phyloP scores from a whole-genome alignment of 2,888 invertebrate species.

The Eledona agricola region DNA sequence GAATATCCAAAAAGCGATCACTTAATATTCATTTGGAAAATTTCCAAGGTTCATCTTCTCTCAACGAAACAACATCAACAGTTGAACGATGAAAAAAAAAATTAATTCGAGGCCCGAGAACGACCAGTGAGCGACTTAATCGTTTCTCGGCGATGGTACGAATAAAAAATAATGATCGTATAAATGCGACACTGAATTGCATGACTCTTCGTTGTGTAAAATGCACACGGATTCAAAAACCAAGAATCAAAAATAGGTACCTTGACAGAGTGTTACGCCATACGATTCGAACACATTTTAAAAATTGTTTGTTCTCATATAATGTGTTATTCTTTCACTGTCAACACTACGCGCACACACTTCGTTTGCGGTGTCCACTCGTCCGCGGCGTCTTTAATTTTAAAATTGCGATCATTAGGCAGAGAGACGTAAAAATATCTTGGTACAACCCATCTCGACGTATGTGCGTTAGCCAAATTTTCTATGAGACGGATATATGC shows the following conservation, averaged over 20 bases:
- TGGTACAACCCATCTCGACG: constrained; percentile 58
- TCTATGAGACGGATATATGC: constrained; percentile 48
- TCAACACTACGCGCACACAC: constrained; percentile 31
- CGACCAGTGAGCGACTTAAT: too few relatives aligned
- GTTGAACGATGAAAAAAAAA: constrained; percentile 4
- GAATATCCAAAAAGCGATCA: background rate
- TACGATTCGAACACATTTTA: constrained; percentile 39
- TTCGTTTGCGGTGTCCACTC: constrained; percentile 25
- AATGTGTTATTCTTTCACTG: constrained; percentile 17
- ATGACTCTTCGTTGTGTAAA: background rate
- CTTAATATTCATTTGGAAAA: constrained; percentile 6
- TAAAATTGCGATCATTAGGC: constrained; percentile 57
- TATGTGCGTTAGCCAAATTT: constrained; percentile 55
- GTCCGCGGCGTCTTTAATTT: constrained; percentile 52
- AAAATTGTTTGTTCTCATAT: constrained; percentile 28
- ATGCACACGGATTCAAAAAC: too few relatives aligned
- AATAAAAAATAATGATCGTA: too few relatives aligned
- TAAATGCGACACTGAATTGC: too few relatives aligned
- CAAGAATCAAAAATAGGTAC: constrained; percentile 15
- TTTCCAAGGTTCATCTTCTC: background rate
- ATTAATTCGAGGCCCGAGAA: background rate
- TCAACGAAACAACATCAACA: background rate
- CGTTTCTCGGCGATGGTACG: too few relatives aligned
- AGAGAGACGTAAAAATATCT: constrained; percentile 59
- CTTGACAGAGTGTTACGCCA: constrained; percentile 39